phyloP scores from a whole-genome alignment of 1,140 invertebrate genomes.

The Hyphantria cunea region DNA sequence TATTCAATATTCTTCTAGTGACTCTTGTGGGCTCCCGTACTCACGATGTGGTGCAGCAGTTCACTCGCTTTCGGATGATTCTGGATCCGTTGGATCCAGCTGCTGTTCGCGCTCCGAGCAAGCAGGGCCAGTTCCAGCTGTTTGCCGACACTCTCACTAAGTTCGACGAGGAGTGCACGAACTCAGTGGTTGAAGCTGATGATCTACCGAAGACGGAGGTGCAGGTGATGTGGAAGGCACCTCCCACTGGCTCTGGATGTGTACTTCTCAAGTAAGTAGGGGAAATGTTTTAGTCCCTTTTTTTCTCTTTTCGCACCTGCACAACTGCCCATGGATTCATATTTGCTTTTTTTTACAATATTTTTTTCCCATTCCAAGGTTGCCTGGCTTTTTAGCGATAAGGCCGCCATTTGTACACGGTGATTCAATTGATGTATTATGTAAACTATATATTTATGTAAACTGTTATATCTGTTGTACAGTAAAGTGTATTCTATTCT shows the following conservation, averaged over 20 bases:
- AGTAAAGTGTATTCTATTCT: too few relatives aligned
- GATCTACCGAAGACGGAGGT: constrained; percentile 92
- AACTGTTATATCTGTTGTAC: too few relatives aligned
- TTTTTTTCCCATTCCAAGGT: too few relatives aligned
- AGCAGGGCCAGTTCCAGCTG: constrained; percentile 90
- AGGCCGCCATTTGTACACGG: too few relatives aligned
- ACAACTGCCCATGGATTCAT: too few relatives aligned
- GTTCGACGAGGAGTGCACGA: constrained; percentile 93
- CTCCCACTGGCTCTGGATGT: constrained; percentile 91
- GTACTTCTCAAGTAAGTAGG: constrained; percentile 88
- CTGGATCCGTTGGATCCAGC: constrained; percentile 84
- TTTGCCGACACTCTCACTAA: constrained; percentile 89
- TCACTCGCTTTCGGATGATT: constrained; percentile 91
- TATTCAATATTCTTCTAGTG: constrained; percentile 82
- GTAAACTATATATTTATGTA: too few relatives aligned
- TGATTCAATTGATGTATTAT: too few relatives aligned
- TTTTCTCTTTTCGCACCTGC: too few relatives aligned
- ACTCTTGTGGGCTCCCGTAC: constrained; percentile 88
- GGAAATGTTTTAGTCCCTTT: not conserved
- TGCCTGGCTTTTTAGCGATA: too few relatives aligned
- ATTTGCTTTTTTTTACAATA: too few relatives aligned
- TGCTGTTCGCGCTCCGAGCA: constrained; percentile 70
- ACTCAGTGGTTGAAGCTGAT: constrained; percentile 91
- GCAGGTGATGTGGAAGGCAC: constrained; percentile 95
- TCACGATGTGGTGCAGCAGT: constrained; percentile 89